Percentiles rank a stretch among this genome's conserved stretches.
Conservation (phyloP, 2,113 vertebrate genomes). For the Chaenogobius annularis region DNA sequence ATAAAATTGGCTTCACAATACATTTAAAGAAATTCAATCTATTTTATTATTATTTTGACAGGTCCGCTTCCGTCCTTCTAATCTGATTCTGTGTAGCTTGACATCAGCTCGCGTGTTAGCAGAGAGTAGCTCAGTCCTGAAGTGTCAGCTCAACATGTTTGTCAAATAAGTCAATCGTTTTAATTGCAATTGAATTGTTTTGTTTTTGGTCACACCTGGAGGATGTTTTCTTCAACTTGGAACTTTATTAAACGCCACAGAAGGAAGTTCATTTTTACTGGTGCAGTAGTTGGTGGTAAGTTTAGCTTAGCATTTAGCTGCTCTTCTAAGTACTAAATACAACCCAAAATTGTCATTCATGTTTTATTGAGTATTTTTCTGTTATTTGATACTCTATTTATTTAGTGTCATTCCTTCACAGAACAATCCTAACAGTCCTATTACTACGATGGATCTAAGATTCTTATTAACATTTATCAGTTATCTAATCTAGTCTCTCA, state of each 20-base stretch:
- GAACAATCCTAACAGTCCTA: not conserved
- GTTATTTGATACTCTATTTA: not conserved
- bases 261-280: slow-evolving; percentile 88
- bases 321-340: not conserved
- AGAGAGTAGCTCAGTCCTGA: not conserved
- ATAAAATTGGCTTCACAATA: not conserved
- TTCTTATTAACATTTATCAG: not conserved
- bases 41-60: slow-evolving; percentile 46
- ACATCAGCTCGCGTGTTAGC: slow-evolving; percentile 41
- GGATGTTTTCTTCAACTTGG: slow-evolving; percentile 88
- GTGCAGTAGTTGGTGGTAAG: slow-evolving; percentile 87
- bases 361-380: not conserved
- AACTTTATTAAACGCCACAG: slow-evolving; percentile 92
- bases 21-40: too few species aligned
- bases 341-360: not conserved
- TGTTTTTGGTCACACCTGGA: slow-evolving; percentile 5
- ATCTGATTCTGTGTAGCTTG: not conserved
- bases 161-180: not conserved
- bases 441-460: not conserved
- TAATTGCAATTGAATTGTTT: not conserved
- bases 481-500: not conserved
- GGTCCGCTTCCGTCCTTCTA: fast-evolving
- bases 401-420: not conserved
- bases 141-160: slow-evolving; percentile 34
- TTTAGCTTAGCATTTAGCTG: slow-evolving; percentile 25